Evolutionary conservation across 2,888 invertebrate species (phyloP).

Genomic region (Piscicola geometra): DNA sequence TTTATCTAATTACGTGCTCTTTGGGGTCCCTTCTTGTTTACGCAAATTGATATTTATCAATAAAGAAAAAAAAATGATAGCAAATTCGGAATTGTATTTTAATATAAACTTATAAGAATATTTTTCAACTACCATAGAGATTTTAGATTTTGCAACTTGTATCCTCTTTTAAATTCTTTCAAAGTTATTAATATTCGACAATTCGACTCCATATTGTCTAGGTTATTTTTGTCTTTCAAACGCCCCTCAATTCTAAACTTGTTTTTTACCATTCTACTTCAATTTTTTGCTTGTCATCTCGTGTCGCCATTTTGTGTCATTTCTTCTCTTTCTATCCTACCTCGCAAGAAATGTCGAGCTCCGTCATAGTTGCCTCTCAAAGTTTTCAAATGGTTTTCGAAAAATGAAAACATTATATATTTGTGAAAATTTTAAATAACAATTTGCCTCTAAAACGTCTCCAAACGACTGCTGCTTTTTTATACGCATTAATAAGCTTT

Average conservation of each 20-base stretch:
- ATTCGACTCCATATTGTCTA: constrained; percentile 11
- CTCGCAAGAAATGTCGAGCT: too few relatives aligned
- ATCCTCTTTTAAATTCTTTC: background rate
- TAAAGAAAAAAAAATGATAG: too few relatives aligned
- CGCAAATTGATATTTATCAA: background rate
- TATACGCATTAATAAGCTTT: too few relatives aligned
- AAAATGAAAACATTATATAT: too few relatives aligned
- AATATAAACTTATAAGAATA: background rate
- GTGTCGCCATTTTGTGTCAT: background rate
- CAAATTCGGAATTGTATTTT: background rate
- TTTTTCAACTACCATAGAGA: too few relatives aligned
- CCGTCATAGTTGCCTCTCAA: too few relatives aligned
- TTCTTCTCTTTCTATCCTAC: too few relatives aligned
- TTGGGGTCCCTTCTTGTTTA: background rate
- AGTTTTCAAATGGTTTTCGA: too few relatives aligned
- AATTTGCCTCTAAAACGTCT: too few relatives aligned
- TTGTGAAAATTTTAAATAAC: too few relatives aligned
- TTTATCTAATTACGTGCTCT: background rate
- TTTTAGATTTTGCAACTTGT: background rate
- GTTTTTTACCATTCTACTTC: background rate
- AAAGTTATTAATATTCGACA: background rate
- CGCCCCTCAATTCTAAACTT: background rate
- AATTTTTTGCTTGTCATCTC: background rate
- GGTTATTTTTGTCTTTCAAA: background rate
- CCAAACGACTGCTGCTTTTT: too few relatives aligned